Evolutionary conservation across 2,797 vertebrate species (phyloP).

Genomic region (Anguilla marmorata): DNA sequence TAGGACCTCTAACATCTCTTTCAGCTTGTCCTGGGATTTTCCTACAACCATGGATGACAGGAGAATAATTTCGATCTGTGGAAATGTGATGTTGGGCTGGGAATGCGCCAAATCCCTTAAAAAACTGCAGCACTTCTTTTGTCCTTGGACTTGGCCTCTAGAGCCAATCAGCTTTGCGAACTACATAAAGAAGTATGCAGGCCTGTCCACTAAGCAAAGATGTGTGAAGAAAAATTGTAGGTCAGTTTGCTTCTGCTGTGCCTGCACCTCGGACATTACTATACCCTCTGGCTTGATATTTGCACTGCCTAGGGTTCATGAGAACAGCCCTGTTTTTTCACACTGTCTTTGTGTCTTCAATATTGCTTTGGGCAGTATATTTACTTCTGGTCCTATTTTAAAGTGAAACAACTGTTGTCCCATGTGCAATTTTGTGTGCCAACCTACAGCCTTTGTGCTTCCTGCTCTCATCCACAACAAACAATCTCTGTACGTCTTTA

Average conservation of each 20-base stretch:
- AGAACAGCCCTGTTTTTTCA: neutral
- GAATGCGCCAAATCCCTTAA: neutral
- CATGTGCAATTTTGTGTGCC: neutral
- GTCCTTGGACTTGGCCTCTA: neutral
- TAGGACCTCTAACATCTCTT: slow-evolving; percentile 7
- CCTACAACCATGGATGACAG: neutral
- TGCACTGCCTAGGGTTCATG: neutral
- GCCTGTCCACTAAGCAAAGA: neutral
- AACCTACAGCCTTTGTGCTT: neutral
- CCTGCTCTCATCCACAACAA: neutral
- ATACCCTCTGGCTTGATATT: neutral
- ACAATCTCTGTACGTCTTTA: neutral
- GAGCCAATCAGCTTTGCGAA: neutral
- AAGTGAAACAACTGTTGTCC: neutral
- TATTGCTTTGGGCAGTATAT: neutral
- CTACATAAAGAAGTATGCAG: neutral
- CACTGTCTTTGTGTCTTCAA: neutral
- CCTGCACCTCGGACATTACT: neutral
- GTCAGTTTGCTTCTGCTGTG: neutral
- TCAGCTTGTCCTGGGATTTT: neutral
- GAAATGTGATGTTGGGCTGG: neutral
- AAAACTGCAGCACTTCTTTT: neutral
- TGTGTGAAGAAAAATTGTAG: slow-evolving; percentile 4
- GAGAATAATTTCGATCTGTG: neutral
- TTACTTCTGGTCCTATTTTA: neutral